Conservation (phyloP, 2,797 vertebrate species). For the Natrix natrix region DNA sequence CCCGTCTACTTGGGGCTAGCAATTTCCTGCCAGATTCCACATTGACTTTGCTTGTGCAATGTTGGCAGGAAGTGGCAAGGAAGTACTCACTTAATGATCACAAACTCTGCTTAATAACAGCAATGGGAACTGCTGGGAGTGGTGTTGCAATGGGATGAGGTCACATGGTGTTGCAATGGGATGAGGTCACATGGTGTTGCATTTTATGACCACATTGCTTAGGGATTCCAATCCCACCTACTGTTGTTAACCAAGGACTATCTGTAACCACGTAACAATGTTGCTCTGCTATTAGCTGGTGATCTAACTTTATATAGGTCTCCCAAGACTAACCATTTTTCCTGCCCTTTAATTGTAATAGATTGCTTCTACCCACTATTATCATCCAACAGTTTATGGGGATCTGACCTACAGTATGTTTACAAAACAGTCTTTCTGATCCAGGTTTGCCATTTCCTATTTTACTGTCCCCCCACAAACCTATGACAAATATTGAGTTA, state of each 20-base stretch:
- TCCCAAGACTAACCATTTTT: background rate
- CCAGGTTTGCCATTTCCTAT: background rate
- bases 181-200: background rate
- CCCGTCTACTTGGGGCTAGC: too few relatives aligned
- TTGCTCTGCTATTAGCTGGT: background rate
- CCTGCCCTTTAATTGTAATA: background rate
- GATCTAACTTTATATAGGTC: background rate
- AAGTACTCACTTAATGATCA: background rate
- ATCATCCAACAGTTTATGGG: background rate
- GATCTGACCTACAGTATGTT: background rate
- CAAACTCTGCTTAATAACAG: background rate
- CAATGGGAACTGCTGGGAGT: background rate
- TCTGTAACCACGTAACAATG: background rate
- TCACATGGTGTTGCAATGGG: background rate
- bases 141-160: background rate
- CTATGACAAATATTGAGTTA: background rate
- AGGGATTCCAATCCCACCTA: background rate
- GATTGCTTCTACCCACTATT: background rate
- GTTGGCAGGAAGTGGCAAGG: background rate
- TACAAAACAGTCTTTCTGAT: background rate
- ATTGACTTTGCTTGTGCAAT: background rate
- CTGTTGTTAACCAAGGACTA: background rate
- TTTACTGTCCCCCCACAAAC: background rate
- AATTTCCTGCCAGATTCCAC: background rate
- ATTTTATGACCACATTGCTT: background rate